Evolutionary conservation across 2,113 vertebrate species (phyloP), one percentile per base, ranked within the genome.

Genomic region (Sapajus apella): DNA sequence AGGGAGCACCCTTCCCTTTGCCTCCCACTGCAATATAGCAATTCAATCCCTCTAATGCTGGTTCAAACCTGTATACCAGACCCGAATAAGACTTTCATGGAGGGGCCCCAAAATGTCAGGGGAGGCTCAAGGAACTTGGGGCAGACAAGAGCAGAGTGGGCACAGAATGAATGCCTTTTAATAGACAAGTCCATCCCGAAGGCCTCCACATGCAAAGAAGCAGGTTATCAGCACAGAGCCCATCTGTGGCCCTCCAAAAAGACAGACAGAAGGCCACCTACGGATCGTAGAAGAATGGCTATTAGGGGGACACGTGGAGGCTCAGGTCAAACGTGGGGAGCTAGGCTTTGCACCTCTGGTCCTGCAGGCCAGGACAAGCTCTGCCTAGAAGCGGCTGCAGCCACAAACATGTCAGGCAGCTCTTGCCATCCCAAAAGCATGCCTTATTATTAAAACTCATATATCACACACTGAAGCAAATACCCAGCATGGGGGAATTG

Each of bases 381-480:
- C 58, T 83, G 91, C 84, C 95, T 87, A 77, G 96, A 96, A 97
- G 96, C 27, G 55, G 68, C 50, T 96, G 75, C 82, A 97, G 95
- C 95, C 96, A 93, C 1, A 11, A 89, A 91, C 83, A 76, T 84
- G 92, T 58, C 96, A 93, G 96, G 90, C 79, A 97, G 97, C 85
- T 98, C 98, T 94, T 83, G 56, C 97, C 97, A 94, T 98, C 0
- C 2, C 94, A 93, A 97, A 97, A 98, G 98, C 81, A 61, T 93
- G 97, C 95, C 98, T 98, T 98, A 97, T 98, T 98, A 98, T 98
- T 98, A 98, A 98, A 98, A 98, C 94, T 97, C 98, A 97, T 98
- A 98, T 91, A 98, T 98, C 98, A 98, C 92, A 96, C 32, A 70
- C 96, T 94, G 97, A 98, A 98, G 98, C 98, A 98, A 98, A 98